These are phyloP conservation scores for Orientallactaga bullata DNA, from an alignment of 2,113 vertebrate genomes.

Conservation along the genomic window DNA sequence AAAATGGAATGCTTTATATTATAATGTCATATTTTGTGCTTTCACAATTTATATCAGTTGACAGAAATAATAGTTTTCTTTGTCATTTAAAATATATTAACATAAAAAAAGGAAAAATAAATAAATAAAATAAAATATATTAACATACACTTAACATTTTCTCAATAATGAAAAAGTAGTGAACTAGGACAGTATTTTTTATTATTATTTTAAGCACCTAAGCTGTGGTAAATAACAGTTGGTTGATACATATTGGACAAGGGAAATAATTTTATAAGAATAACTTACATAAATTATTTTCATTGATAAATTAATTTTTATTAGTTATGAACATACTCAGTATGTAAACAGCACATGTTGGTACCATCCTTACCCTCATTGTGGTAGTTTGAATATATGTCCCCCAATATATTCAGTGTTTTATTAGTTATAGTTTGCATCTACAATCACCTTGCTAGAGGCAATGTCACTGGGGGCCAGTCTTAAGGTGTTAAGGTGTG, in stretches of 20 bases:
- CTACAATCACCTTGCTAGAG: too few species aligned
- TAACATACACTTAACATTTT: background rate
- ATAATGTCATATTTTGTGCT: background rate
- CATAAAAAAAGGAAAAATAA: too few species aligned
- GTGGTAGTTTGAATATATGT: too few species aligned
- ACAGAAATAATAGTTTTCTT: background rate
- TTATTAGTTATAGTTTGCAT: too few species aligned
- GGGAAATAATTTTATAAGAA: slow-evolving; percentile 6
- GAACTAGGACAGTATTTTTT: background rate
- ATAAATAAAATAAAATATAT: too few species aligned
- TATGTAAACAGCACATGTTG: too few species aligned
- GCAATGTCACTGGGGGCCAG: too few species aligned
- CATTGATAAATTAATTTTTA: background rate
- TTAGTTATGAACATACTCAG: too few species aligned
- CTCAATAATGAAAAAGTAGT: background rate
- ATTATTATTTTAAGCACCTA: background rate
- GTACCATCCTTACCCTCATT: too few species aligned
- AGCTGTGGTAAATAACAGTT: background rate
- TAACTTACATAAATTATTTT: background rate
- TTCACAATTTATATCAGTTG: background rate
- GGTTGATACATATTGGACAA: background rate
- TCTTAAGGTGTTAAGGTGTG: too few species aligned
- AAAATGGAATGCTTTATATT: background rate
- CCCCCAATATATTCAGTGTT: too few species aligned
- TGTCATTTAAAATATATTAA: background rate